These are phyloP conservation scores for Donacobius atricapilla DNA, from an alignment of 2,113 vertebrate species.

Conservation along the genomic window DNA sequence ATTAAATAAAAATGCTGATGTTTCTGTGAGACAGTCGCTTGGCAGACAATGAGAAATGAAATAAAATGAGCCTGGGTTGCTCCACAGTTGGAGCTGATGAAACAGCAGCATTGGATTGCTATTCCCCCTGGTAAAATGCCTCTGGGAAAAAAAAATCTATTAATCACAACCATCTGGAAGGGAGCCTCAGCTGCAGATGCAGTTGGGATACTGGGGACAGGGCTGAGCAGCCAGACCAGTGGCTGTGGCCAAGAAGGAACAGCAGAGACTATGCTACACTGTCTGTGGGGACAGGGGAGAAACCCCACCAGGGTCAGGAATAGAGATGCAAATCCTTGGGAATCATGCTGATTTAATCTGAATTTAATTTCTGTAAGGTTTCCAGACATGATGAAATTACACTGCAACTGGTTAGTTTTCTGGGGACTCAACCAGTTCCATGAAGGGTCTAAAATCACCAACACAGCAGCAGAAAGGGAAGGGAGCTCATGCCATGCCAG, in stretches of 20 bases:
- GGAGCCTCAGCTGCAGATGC: background rate
- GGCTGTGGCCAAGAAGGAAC: background rate
- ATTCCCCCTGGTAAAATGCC: background rate
- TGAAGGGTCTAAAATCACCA: background rate
- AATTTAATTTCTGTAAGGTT: background rate
- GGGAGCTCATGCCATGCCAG: background rate
- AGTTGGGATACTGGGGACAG: background rate
- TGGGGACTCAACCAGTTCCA: background rate
- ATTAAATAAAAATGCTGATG: background rate
- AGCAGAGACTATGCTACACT: background rate
- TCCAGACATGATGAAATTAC: background rate
- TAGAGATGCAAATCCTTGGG: background rate
- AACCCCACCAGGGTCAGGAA: background rate
- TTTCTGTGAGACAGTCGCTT: background rate
- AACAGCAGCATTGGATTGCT: background rate
- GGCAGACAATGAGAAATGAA: background rate
- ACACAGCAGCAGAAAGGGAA: background rate
- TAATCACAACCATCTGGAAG: background rate
- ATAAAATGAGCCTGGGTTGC: accelerated
- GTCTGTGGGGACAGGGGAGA: background rate
- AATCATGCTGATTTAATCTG: accelerated
- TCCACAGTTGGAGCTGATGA: background rate
- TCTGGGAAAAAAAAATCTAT: background rate
- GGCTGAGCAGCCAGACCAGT: background rate
- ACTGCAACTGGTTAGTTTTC: background rate